Percentiles rank a stretch among this genome's conserved stretches.
phyloP scores from a whole-genome alignment of 2,113 vertebrate genomes.

The Synodontis membranacea region DNA sequence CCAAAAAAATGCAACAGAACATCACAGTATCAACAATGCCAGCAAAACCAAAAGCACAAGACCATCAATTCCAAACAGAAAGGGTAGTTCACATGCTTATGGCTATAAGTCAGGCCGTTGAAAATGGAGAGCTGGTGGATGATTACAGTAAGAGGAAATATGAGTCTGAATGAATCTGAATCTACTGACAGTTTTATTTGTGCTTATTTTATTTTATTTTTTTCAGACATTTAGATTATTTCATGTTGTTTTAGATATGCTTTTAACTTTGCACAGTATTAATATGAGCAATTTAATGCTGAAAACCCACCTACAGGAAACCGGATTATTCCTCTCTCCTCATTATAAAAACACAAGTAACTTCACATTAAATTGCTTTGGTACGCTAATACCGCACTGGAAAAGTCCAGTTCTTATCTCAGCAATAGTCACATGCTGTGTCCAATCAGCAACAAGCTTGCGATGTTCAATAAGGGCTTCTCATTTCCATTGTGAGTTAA shows the following conservation, averaged over 20 bases:
- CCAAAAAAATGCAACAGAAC: constrained; percentile 25
- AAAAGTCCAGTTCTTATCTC: background rate
- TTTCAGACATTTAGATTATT: background rate
- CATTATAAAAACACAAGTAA: background rate
- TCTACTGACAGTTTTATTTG: background rate
- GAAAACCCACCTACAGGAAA: background rate
- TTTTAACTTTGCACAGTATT: background rate
- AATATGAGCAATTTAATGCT: background rate
- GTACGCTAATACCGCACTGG: background rate
- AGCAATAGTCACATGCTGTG: background rate
- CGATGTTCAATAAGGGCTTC: background rate
- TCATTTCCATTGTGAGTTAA: background rate
- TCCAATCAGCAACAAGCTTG: background rate
- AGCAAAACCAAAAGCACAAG: background rate
- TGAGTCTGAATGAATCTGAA: background rate
- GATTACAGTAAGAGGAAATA: background rate
- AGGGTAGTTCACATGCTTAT: background rate
- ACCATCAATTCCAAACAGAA: background rate
- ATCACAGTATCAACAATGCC: background rate
- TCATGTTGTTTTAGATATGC: background rate
- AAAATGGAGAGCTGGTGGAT: background rate
- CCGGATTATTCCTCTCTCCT: background rate
- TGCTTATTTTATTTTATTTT: background rate
- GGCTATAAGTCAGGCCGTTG: background rate
- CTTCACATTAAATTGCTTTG: background rate